phyloP scores from a whole-genome alignment of 2,888 invertebrate species.

The Habrosyne pyritoides region DNA sequence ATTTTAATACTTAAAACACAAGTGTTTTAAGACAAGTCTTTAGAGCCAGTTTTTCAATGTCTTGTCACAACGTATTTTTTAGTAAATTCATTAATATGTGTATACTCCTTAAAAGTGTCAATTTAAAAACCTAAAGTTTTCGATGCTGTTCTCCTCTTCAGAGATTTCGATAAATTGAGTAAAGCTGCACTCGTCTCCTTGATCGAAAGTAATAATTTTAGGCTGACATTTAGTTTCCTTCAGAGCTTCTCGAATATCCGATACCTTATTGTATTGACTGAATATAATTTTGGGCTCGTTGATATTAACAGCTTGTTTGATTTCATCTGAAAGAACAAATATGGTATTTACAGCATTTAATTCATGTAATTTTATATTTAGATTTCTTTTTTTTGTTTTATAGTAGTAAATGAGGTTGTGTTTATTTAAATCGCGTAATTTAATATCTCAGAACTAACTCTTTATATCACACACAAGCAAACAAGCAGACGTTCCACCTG shows the following conservation, averaged over 20 bases:
- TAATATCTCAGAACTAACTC: no score
- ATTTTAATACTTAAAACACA: no score
- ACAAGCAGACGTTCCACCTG: no score
- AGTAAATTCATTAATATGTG: conserved; percentile 9
- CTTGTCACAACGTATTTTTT: no score
- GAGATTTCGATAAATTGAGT: conserved; percentile 38
- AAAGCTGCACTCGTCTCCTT: conserved; percentile 41
- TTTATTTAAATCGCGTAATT: no score
- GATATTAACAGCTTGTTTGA: conserved; percentile 36
- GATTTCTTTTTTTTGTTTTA: no score
- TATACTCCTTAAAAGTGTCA: no score
- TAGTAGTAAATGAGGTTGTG: no score
- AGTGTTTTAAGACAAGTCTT: neutral
- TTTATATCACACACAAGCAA: no score
- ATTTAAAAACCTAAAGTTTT: conserved; percentile 46
- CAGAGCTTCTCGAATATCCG: conserved; percentile 39
- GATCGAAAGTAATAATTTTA: conserved; percentile 45
- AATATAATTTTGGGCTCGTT: conserved; percentile 49
- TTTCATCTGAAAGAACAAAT: conserved; percentile 42
- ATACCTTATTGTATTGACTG: conserved; percentile 49
- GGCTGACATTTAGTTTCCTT: conserved; percentile 32
- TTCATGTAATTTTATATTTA: no score
- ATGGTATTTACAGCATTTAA: neutral
- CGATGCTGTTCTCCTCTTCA: conserved; percentile 21
- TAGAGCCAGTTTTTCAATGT: no score